Percentiles rank a stretch among this genome's conserved stretches.
phyloP scores from a whole-genome alignment of 2,113 vertebrate species.

The Haemorhous mexicanus region DNA sequence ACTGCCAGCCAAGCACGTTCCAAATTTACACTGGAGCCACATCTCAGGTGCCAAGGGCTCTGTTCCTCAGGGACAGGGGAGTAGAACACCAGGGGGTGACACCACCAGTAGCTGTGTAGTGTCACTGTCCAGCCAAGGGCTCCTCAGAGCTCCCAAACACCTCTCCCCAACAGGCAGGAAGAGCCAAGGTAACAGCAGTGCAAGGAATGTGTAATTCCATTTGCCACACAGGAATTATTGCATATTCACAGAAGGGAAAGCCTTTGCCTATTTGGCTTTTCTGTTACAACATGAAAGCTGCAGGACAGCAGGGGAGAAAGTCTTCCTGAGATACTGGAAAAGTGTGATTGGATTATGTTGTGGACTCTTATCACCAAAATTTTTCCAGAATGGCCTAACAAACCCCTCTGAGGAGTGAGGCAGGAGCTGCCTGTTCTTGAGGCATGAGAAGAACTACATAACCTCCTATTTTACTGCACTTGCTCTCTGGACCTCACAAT shows the following conservation, averaged over 20 bases:
- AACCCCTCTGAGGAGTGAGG: neutral
- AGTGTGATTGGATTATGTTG: neutral
- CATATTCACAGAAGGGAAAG: neutral
- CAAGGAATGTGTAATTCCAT: neutral
- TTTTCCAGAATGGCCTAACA: neutral
- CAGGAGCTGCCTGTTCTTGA: neutral
- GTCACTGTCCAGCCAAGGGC: neutral
- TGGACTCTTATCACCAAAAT: neutral
- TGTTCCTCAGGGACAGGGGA: neutral
- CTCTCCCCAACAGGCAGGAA: neutral
- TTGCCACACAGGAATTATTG: neutral
- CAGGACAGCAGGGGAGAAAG: neutral
- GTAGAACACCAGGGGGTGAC: accelerated
- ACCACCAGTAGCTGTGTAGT: neutral
- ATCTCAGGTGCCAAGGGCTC: neutral
- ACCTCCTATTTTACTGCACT: neutral
- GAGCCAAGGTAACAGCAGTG: neutral
- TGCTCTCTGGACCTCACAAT: neutral
- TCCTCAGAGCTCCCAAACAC: neutral
- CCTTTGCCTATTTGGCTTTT: neutral
- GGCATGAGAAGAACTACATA: neutral
- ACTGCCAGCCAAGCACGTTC: neutral
- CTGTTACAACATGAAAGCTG: neutral
- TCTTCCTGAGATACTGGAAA: neutral
- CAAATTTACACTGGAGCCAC: neutral